Evolutionary conservation across 2,797 vertebrate species (phyloP).

Genomic region (Garrulus glandarius): DNA sequence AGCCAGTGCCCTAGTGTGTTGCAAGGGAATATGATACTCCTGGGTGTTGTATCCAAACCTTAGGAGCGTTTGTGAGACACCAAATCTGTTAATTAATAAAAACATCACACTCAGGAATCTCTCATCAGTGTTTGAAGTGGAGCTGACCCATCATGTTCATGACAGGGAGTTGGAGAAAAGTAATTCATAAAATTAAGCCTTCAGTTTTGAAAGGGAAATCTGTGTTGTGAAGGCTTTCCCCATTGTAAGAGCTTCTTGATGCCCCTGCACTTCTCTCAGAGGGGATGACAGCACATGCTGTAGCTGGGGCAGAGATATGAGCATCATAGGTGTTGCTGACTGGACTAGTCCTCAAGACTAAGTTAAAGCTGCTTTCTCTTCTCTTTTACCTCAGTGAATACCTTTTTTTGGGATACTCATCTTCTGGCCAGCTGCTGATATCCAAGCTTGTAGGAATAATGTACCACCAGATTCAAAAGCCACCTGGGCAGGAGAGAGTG

Average conservation of each 20-base stretch:
- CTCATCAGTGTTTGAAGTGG: neutral
- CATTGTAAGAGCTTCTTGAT: neutral
- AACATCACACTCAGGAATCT: neutral
- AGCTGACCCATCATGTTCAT: neutral
- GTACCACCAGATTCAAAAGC: neutral
- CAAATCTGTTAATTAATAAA: neutral
- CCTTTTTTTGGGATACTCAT: neutral
- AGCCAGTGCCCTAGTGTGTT: neutral
- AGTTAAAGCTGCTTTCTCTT: neutral
- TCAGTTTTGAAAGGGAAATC: neutral
- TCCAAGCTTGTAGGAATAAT: neutral
- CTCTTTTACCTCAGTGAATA: neutral
- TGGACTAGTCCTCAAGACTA: fast-evolving
- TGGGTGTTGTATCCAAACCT: neutral
- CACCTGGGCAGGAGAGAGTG: neutral
- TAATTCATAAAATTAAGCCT: neutral
- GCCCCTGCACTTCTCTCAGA: neutral
- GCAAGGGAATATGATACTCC: neutral
- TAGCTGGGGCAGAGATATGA: neutral
- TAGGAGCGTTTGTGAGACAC: neutral
- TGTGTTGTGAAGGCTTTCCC: neutral
- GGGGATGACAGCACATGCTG: fast-evolving
- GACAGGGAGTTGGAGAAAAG: neutral
- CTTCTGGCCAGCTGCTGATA: neutral
- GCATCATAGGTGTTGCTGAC: neutral